These are phyloP conservation scores for Lepetodrilus schrolli DNA, from an alignment of 2,888 invertebrate species.

Conservation along the genomic window DNA sequence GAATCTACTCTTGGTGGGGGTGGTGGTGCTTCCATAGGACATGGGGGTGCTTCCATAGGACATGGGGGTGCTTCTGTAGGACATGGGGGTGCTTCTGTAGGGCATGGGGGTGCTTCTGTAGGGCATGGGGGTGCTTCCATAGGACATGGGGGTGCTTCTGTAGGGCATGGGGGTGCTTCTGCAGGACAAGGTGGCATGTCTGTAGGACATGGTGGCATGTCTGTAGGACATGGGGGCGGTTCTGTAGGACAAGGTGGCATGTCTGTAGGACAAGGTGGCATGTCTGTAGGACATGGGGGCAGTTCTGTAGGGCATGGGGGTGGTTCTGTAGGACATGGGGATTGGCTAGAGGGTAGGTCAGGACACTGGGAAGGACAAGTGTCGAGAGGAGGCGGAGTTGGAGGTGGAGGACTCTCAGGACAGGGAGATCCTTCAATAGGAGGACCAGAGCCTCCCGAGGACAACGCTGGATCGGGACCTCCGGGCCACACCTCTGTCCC, in stretches of 20 bases:
- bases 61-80: background rate
- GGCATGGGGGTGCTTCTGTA: background rate
- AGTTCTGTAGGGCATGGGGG: background rate
- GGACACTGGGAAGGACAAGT: background rate
- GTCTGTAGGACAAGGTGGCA: conserved; percentile 30
- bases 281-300: background rate
- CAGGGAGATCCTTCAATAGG: background rate
- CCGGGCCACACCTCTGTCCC: too few species aligned
- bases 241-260: too few species aligned
- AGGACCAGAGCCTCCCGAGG: too few species aligned
- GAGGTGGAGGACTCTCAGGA: conserved; percentile 38
- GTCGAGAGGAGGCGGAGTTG: conserved; percentile 12
- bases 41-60: conserved; percentile 32
- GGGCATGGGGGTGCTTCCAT: background rate
- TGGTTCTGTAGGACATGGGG: background rate
- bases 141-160: conserved; percentile 3
- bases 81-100: too few species aligned
- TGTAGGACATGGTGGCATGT: too few species aligned
- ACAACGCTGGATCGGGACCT: conserved; percentile 32
- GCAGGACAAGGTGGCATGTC: too few species aligned
- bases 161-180: background rate
- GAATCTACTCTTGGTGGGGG: conserved; percentile 15
- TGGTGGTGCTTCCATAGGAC: conserved; percentile 39
- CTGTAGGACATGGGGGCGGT: too few species aligned
- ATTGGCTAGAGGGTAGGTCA: conserved; percentile 1